phyloP scores from a whole-genome alignment of 2,888 invertebrate species.

The Eurois occulta region DNA sequence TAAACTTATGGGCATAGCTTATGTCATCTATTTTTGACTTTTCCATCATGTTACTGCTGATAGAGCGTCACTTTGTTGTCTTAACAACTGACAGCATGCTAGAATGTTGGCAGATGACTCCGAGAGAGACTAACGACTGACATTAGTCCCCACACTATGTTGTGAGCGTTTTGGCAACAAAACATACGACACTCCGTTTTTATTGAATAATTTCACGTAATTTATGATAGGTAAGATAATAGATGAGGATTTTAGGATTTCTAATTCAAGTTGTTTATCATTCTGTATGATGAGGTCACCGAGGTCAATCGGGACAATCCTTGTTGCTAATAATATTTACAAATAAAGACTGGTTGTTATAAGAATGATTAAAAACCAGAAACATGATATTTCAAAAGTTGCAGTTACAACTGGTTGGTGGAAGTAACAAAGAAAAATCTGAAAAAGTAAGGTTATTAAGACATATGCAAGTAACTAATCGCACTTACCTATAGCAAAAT shows the following conservation, averaged over 20 bases:
- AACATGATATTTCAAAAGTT: background rate
- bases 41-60: background rate
- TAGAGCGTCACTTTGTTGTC: background rate
- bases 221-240: background rate
- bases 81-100: conserved; percentile 4
- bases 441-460: background rate
- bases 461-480: background rate
- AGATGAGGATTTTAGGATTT: background rate
- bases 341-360: background rate
- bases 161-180: conserved; percentile 42
- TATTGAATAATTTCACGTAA: conserved; percentile 23
- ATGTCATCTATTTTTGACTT: background rate
- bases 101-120: conserved; percentile 17
- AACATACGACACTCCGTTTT: conserved; percentile 12
- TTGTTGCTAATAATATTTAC: background rate
- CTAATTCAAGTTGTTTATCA: background rate
- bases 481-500: background rate
- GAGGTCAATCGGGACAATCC: background rate
- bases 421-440: background rate
- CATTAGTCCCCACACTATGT: conserved; percentile 33
- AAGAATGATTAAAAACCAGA: background rate
- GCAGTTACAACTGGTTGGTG: background rate
- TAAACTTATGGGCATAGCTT: background rate
- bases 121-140: conserved; percentile 8
- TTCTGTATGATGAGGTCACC: background rate